These are phyloP conservation scores for Zosterops lateralis DNA, from an alignment of 2,113 vertebrate genomes.

Conservation along the genomic window DNA sequence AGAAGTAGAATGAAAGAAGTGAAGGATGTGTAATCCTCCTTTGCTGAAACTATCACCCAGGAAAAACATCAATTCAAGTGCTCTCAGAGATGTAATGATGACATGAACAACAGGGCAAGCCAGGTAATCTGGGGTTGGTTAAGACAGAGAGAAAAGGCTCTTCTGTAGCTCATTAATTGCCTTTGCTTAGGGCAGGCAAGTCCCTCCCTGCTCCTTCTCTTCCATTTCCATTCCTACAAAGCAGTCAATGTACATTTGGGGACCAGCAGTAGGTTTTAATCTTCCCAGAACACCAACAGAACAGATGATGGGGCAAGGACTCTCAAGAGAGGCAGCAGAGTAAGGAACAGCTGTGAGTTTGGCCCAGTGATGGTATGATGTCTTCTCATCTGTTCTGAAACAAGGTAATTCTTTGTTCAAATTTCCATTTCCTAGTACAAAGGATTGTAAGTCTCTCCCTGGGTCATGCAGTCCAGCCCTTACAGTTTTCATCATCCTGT, in stretches of 20 bases:
- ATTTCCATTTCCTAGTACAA: neutral
- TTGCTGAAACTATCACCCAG: neutral
- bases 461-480: neutral
- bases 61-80: neutral
- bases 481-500: neutral
- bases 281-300: neutral
- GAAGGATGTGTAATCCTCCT: neutral
- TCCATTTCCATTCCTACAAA: neutral
- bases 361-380: neutral
- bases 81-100: neutral
- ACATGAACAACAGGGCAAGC: neutral
- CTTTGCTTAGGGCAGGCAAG: neutral
- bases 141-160: neutral
- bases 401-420: neutral
- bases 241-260: accelerated
- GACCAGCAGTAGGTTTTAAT: neutral
- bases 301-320: neutral
- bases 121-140: neutral
- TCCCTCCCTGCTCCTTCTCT: neutral
- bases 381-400: neutral
- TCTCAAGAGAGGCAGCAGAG: neutral
- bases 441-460: neutral
- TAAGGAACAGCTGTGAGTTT: neutral
- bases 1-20: neutral
- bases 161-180: neutral